A percentile compares a stretch with the other conserved stretches of the same genome.
These are phyloP conservation scores for Philopotamus ludificatus DNA, from an alignment of 1,140 invertebrate genomes.

Conservation along the genomic window DNA sequence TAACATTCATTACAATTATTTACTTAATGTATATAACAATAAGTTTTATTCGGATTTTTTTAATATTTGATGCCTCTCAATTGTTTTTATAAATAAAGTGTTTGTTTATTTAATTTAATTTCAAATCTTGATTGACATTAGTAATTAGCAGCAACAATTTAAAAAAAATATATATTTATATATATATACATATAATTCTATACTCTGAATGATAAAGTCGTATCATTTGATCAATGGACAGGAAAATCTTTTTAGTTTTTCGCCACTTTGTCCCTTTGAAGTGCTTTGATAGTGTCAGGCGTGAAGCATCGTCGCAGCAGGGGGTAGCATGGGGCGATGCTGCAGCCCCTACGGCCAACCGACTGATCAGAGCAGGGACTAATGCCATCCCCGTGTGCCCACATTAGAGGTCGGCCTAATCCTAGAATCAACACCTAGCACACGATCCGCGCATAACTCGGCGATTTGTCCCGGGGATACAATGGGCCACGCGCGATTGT, in stretches of 20 bases:
- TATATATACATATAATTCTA: too few relatives aligned
- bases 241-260: neutral
- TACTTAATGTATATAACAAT: too few relatives aligned
- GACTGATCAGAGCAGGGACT: conserved; percentile 11
- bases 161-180: too few relatives aligned
- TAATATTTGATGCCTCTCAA: too few relatives aligned
- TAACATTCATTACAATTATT: too few relatives aligned
- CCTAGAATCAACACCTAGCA: conserved; percentile 18
- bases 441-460: conserved; percentile 29
- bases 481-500: neutral
- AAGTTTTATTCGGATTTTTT: too few relatives aligned
- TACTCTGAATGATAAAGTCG: too few relatives aligned
- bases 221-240: neutral
- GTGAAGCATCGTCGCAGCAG: conserved; percentile 13
- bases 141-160: too few relatives aligned
- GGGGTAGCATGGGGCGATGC: neutral
- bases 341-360: conserved; percentile 4
- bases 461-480: conserved; percentile 21
- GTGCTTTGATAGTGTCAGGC: neutral
- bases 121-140: too few relatives aligned
- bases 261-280: neutral
- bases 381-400: neutral
- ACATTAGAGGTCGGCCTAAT: conserved; percentile 37
- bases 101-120: too few relatives aligned
- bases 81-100: too few relatives aligned